Percentiles rank a stretch among this genome's conserved stretches.
Conservation (phyloP, 2,797 vertebrate species). For the Tadarida brasiliensis region DNA sequence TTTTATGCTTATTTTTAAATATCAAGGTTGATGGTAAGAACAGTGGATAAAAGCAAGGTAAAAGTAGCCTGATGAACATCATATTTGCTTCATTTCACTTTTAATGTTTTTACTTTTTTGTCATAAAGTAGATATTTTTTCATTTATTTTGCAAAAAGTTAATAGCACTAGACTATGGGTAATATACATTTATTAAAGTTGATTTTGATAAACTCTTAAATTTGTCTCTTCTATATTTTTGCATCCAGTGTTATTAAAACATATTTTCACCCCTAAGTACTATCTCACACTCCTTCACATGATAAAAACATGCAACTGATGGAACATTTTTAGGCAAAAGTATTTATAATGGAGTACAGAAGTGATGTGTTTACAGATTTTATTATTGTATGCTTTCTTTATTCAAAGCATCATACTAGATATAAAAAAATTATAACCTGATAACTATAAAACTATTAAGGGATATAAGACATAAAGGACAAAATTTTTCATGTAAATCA, state of each 20-base stretch:
- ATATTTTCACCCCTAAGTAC: constrained; percentile 25
- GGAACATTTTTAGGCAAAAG: not conserved
- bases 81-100: constrained; percentile 40
- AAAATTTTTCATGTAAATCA: not conserved
- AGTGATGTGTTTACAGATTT: not conserved
- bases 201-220: constrained; percentile 46
- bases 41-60: constrained; percentile 66
- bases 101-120: constrained; percentile 60
- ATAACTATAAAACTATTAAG: constrained; percentile 17
- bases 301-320: constrained; percentile 41
- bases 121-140: not conserved
- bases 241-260: not conserved
- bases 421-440: not conserved
- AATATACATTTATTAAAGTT: constrained; percentile 58
- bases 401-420: constrained; percentile 7
- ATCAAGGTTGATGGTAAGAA: constrained; percentile 55
- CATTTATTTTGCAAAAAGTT: constrained; percentile 41
- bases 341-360: not conserved
- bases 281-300: constrained; percentile 3
- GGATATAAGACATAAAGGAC: not conserved
- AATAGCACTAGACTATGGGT: not conserved
- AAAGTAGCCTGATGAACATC: constrained; percentile 33
- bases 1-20: constrained; percentile 73
- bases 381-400: not conserved
- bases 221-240: constrained; percentile 16